These are phyloP conservation scores for Lordiphosa stackelbergi DNA, from an alignment of 1,140 invertebrate genomes.

Conservation along the genomic window DNA sequence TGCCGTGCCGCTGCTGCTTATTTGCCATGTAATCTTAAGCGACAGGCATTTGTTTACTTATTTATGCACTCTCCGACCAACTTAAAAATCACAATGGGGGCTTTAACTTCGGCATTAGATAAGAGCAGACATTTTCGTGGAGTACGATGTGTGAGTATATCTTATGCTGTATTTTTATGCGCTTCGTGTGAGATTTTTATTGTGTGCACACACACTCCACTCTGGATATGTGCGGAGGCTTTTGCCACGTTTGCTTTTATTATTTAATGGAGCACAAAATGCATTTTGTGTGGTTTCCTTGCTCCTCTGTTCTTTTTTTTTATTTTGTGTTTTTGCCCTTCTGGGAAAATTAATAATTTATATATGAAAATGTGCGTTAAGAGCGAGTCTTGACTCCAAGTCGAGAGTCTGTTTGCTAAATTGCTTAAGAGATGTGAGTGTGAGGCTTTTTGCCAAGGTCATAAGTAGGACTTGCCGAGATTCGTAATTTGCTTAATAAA, in stretches of 20 bases:
- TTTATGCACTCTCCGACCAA: conserved; percentile 68
- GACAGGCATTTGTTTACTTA: conserved; percentile 75
- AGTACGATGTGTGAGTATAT: conserved; percentile 26
- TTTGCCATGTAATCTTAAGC: conserved; percentile 75
- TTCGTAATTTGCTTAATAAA: conserved; percentile 74
- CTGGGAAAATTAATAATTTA: conserved; percentile 72
- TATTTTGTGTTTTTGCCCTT: conserved; percentile 13
- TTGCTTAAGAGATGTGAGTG: conserved; percentile 58
- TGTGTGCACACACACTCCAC: conserved; percentile 43
- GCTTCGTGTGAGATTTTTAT: conserved; percentile 74
- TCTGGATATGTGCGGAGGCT: conserved; percentile 45
- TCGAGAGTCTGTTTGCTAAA: conserved; percentile 66
- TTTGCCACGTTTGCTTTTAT: conserved; percentile 73
- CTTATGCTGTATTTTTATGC: conserved; percentile 69
- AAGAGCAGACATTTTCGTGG: conserved; percentile 24
- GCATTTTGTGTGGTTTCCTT: conserved; percentile 50
- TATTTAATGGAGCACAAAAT: conserved; percentile 76
- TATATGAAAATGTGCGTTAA: conserved; percentile 76
- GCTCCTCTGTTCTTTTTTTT: conserved; percentile 29
- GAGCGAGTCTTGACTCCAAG: conserved; percentile 37
- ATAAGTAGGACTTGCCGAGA: conserved; percentile 68
- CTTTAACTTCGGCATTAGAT: conserved; percentile 67
- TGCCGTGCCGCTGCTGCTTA: conserved; percentile 42
- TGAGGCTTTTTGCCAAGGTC: conserved; percentile 72
- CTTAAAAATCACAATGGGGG: conserved; percentile 75